phyloP scores from a whole-genome alignment of 2,113 vertebrate genomes.

The Circaetus gallicus region DNA sequence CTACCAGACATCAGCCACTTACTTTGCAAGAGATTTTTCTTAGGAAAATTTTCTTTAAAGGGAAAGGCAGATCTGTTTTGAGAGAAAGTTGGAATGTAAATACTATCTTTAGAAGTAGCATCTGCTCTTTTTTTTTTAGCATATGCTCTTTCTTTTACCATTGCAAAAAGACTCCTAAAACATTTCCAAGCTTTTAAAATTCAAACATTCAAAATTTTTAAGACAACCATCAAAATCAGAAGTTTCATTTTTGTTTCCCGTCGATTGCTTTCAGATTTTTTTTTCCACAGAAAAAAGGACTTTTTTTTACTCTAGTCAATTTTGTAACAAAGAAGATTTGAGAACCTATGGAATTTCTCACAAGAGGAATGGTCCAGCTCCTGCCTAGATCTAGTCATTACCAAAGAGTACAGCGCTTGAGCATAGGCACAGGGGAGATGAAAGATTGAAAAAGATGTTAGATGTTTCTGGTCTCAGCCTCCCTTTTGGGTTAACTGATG shows the following conservation, averaged over 20 bases:
- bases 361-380: not conserved
- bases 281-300: not conserved
- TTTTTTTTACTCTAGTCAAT: not conserved
- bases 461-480: not conserved
- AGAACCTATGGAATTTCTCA: not conserved
- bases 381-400: not conserved
- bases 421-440: not conserved
- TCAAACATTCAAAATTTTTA: not conserved
- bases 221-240: not conserved
- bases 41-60: not conserved
- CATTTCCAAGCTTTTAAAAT: not conserved
- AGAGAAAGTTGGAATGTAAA: slow-evolving; percentile 12
- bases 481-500: not conserved
- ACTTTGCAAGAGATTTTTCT: not conserved
- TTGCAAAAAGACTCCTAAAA: not conserved
- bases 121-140: not conserved
- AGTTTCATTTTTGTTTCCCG: not conserved
- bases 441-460: not conserved
- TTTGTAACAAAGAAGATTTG: not conserved
- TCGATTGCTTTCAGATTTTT: not conserved
- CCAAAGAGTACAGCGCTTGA: not conserved
- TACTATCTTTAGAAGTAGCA: not conserved
- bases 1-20: fast-evolving
- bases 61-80: not conserved
- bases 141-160: not conserved